Percentiles rank a stretch among this genome's conserved stretches.
phyloP scores from a whole-genome alignment of 1,140 invertebrate species.

The Zaprionus camerounensis region DNA sequence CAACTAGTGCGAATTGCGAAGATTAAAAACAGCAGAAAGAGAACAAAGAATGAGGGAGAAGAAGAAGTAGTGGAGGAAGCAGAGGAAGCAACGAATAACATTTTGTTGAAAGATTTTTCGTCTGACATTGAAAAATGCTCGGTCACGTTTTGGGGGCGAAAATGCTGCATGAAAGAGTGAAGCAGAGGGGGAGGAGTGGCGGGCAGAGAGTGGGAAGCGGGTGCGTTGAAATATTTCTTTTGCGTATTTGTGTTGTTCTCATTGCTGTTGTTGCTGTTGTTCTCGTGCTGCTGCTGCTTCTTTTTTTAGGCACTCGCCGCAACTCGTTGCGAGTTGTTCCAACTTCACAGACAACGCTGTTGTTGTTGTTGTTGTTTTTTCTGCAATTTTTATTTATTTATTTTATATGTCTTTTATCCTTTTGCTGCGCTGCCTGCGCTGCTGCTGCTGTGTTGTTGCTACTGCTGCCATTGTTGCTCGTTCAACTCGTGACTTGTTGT shows the following conservation, averaged over 20 bases:
- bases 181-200: neutral
- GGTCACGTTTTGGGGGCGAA: conserved; percentile 82
- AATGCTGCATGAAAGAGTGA: conserved; percentile 6
- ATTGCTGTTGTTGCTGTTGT: neutral
- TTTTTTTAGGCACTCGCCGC: conserved; percentile 20
- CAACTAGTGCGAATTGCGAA: conserved; percentile 17
- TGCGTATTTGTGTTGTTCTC: conserved; percentile 54
- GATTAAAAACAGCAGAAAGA: conserved; percentile 38
- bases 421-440: conserved; percentile 31
- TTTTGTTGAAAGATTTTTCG: conserved; percentile 67
- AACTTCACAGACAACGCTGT: conserved; percentile 66
- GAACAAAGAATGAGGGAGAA: conserved; percentile 33
- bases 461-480: conserved; percentile 64
- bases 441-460: conserved; percentile 43
- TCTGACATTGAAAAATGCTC: conserved; percentile 84
- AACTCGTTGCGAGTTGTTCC: conserved; percentile 16
- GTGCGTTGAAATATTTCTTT: conserved; percentile 34
- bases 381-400: conserved; percentile 81
- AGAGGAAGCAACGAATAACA: conserved; percentile 40
- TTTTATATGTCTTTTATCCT: conserved; percentile 75
- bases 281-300: neutral
- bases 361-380: conserved; percentile 49
- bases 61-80: neutral
- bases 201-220: neutral
- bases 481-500: conserved; percentile 68